Conservation (phyloP, 2,797 vertebrate species). For the Dermochelys coriacea region DNA sequence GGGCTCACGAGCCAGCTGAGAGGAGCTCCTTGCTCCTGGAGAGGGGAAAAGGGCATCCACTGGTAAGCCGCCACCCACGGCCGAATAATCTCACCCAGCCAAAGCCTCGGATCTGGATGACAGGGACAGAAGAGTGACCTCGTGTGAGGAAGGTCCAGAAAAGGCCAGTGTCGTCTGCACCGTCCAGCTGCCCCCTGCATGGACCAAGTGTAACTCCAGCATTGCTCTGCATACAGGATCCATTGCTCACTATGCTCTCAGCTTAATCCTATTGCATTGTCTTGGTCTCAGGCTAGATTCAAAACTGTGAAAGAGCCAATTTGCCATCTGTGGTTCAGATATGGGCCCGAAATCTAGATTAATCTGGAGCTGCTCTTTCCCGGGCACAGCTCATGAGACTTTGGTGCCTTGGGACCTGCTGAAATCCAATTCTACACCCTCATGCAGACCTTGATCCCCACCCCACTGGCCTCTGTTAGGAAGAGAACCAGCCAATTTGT, state of each 20-base stretch:
- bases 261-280: background rate
- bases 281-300: background rate
- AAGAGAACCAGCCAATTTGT: background rate
- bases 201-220: too few species aligned
- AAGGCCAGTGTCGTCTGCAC: background rate
- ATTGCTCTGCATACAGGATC: too few species aligned
- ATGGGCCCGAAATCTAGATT: background rate
- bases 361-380: background rate
- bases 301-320: background rate
- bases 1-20: too few species aligned
- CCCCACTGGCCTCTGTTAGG: rapidly evolving
- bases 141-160: background rate
- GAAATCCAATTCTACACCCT: rapidly evolving
- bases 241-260: background rate
- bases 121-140: too few species aligned
- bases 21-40: background rate
- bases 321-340: background rate
- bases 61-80: too few species aligned
- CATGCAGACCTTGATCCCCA: rapidly evolving
- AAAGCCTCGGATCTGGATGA: background rate
- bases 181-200: background rate
- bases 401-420: background rate
- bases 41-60: too few species aligned
- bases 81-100: too few species aligned
- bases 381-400: background rate